A percentile compares a stretch with the other conserved stretches of the same genome.
Conservation (phyloP, 2,888 invertebrate species). For the Pseudococcus longispinus region DNA sequence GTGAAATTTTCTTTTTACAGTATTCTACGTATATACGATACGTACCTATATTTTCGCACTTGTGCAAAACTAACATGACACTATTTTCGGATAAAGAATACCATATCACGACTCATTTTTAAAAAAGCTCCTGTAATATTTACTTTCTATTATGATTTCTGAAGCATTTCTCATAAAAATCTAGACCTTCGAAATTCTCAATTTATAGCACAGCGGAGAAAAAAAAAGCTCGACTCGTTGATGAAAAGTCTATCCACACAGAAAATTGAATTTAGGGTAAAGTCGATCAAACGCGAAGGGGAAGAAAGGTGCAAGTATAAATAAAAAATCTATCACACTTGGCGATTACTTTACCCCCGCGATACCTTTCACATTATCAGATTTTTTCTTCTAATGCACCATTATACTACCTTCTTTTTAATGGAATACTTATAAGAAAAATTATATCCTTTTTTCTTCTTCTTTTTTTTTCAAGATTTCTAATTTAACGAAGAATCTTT, state of each 20-base stretch:
- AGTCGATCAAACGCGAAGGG: constrained; percentile 25
- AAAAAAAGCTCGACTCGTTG: constrained; percentile 19
- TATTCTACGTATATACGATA: neutral
- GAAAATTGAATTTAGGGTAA: constrained; percentile 32
- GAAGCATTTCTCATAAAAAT: constrained; percentile 32
- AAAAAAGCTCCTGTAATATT: constrained; percentile 9
- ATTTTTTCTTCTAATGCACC: neutral
- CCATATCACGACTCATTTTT: constrained; percentile 23
- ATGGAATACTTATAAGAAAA: neutral
- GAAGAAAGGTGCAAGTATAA: constrained; percentile 31
- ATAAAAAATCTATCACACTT: constrained; percentile 44
- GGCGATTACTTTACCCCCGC: constrained; percentile 32
- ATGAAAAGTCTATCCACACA: constrained; percentile 33
- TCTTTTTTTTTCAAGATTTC: neutral
- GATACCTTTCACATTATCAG: neutral
- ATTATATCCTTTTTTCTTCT: neutral
- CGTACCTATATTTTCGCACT: neutral
- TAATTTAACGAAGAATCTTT: neutral
- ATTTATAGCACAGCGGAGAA: neutral
- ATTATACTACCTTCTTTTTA: constrained; percentile 2
- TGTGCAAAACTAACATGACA: neutral
- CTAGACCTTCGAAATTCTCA: constrained; percentile 36
- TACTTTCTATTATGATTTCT: constrained; percentile 42
- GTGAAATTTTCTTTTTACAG: neutral
- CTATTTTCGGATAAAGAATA: constrained; percentile 17